Conservation (phyloP, 2,113 vertebrate species). For the Anoura caudifer region DNA sequence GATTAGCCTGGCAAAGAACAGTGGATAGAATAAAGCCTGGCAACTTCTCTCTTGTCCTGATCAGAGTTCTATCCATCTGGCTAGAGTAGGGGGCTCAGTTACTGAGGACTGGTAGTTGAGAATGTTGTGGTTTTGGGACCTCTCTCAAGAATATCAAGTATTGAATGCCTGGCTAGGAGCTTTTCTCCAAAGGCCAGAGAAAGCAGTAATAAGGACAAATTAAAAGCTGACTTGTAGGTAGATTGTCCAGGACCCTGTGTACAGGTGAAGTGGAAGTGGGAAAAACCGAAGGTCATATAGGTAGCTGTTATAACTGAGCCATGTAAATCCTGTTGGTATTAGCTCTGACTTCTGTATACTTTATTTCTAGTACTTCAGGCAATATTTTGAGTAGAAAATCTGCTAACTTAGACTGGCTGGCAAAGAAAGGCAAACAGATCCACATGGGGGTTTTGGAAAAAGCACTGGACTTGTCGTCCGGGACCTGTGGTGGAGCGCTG, state of each 20-base stretch:
- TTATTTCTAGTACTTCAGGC: background rate
- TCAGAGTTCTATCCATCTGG: background rate
- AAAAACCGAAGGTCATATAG: background rate
- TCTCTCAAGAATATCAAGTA: background rate
- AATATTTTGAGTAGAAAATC: slow-evolving; percentile 15
- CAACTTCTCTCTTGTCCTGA: background rate
- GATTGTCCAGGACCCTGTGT: background rate
- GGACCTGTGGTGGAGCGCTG: background rate
- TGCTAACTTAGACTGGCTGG: background rate
- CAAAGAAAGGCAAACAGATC: background rate
- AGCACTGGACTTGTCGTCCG: background rate
- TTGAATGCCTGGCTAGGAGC: background rate
- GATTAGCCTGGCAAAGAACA: background rate
- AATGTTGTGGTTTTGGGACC: background rate
- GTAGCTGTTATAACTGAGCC: background rate
- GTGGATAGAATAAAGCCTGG: background rate
- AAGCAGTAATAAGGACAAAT: background rate
- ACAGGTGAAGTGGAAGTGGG: background rate
- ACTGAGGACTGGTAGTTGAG: background rate
- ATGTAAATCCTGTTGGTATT: background rate
- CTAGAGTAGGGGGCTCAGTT: background rate
- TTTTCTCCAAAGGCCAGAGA: background rate
- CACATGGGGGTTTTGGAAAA: background rate
- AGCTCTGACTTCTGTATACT: slow-evolving; percentile 10
- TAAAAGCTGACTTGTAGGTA: background rate